These are phyloP conservation scores for Chaetoderma sp. DNA, from an alignment of 2,888 invertebrate species.

Conservation along the genomic window DNA sequence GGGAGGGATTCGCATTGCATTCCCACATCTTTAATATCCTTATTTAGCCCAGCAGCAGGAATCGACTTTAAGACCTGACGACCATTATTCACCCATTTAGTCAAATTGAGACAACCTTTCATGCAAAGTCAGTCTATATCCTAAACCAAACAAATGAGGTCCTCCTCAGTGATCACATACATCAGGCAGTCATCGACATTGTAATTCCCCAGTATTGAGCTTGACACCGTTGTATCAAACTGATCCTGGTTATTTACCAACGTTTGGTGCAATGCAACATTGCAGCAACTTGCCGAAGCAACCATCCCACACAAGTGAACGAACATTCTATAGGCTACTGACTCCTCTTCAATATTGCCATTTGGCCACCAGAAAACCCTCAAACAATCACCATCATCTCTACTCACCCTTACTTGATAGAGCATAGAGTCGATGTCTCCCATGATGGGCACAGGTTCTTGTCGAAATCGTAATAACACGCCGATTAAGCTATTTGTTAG, in stretches of 20 bases:
- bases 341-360: not conserved
- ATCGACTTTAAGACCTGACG: constrained; percentile 13
- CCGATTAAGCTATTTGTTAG: constrained; percentile 9
- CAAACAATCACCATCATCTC: constrained; percentile 10
- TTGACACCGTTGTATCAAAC: not conserved
- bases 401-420: constrained; percentile 12
- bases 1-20: constrained; percentile 8
- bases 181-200: constrained; percentile 10
- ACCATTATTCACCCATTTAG: constrained; percentile 18
- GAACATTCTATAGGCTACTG: constrained; percentile 17
- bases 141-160: too few relatives aligned
- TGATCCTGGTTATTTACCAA: not conserved
- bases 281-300: constrained; percentile 16
- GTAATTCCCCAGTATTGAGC: not conserved
- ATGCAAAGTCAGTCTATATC: not conserved
- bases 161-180: not conserved
- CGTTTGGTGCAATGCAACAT: constrained; percentile 14
- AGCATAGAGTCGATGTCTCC: constrained; percentile 25
- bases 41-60: not conserved
- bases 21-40: not conserved
- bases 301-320: constrained; percentile 18
- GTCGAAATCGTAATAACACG: constrained; percentile 12
- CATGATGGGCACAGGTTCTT: constrained; percentile 11
- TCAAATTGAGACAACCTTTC: constrained; percentile 14
- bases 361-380: constrained; percentile 27